phyloP scores from a whole-genome alignment of 2,888 invertebrate species.

The Nyleta sp. region DNA sequence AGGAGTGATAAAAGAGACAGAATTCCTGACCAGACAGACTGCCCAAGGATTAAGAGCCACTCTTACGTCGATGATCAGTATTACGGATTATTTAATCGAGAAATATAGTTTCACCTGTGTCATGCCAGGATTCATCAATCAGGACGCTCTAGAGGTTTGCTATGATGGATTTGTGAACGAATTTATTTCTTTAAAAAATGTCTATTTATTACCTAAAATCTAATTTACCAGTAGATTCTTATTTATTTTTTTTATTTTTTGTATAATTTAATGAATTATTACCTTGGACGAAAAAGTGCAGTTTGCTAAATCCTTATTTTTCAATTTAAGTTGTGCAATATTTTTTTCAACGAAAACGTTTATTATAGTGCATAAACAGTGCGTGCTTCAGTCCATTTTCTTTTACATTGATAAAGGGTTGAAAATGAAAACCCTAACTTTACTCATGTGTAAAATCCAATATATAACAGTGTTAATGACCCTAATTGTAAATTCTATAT shows the following conservation, averaged over 20 bases:
- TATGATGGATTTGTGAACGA: neutral
- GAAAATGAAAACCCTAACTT: too few relatives aligned
- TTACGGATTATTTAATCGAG: neutral
- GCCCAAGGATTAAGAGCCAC: neutral
- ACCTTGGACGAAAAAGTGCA: too few relatives aligned
- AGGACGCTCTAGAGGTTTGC: conserved; percentile 10
- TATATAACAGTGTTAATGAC: too few relatives aligned
- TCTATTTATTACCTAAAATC: neutral
- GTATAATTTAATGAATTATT: neutral
- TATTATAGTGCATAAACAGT: too few relatives aligned
- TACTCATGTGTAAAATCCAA: too few relatives aligned
- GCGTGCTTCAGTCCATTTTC: too few relatives aligned
- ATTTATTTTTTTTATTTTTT: neutral
- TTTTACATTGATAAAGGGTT: too few relatives aligned
- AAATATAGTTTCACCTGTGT: neutral
- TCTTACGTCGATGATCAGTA: neutral
- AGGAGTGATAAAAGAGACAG: neutral
- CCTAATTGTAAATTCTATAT: too few relatives aligned
- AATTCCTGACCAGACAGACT: neutral
- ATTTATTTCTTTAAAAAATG: too few relatives aligned
- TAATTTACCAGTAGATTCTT: neutral
- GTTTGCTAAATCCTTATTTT: too few relatives aligned
- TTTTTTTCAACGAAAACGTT: too few relatives aligned
- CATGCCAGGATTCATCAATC: neutral
- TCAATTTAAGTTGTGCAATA: too few relatives aligned